Conservation (phyloP, 2,113 vertebrate species). For the Emydocephalus ijimae region DNA sequence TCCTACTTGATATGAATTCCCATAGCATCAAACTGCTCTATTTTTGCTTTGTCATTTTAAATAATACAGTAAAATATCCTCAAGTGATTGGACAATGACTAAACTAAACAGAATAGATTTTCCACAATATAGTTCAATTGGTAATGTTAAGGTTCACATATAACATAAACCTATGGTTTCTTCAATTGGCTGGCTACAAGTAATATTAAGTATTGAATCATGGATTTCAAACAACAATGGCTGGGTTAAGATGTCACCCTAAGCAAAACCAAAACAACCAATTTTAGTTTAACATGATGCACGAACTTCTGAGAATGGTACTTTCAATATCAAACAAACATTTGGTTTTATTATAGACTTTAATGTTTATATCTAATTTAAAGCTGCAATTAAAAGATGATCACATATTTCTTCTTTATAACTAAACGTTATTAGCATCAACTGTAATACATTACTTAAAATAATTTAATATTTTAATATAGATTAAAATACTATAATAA, state of each 20-base stretch:
- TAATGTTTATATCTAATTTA: background rate
- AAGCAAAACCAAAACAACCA: background rate
- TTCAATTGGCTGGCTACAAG: background rate
- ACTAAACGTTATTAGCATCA: background rate
- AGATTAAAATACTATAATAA: conserved; percentile 3
- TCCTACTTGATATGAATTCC: background rate
- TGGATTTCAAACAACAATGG: background rate
- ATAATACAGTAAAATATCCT: background rate
- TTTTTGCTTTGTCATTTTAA: background rate
- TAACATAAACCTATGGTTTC: background rate
- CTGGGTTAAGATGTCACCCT: background rate
- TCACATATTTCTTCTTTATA: conserved; percentile 7
- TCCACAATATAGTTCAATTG: background rate
- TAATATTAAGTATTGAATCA: background rate
- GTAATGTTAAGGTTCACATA: background rate
- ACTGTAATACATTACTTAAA: background rate
- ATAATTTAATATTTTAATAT: background rate
- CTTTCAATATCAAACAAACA: background rate
- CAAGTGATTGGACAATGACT: background rate
- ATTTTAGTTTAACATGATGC: background rate
- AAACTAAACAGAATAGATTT: background rate
- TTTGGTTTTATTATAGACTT: background rate
- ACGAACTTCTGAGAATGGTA: background rate
- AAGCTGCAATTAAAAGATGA: background rate
- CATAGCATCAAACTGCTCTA: background rate